These are phyloP conservation scores for Nowickia ferox DNA, from an alignment of 2,888 invertebrate species.

Conservation along the genomic window DNA sequence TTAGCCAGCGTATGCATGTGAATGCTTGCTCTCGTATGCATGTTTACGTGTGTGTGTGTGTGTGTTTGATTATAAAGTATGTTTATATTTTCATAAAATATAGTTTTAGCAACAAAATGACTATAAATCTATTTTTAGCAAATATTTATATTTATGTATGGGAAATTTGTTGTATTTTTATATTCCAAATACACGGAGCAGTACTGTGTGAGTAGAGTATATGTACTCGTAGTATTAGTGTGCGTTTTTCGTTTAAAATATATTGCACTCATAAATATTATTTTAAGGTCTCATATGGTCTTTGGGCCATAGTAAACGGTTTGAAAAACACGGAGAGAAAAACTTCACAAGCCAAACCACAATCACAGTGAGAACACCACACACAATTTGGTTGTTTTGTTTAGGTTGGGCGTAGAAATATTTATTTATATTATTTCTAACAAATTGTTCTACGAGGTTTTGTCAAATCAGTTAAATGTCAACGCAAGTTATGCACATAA, in stretches of 20 bases:
- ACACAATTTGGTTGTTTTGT: conserved; percentile 32
- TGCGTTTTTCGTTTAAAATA: conserved; percentile 18
- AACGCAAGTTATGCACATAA: background rate
- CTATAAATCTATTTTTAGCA: conserved; percentile 65
- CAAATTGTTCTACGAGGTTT: conserved; percentile 50
- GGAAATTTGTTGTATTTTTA: conserved; percentile 43
- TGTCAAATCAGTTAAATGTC: conserved; percentile 1
- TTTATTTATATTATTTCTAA: conserved; percentile 8
- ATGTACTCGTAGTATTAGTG: background rate
- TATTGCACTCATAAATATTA: conserved; percentile 67
- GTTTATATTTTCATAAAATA: conserved; percentile 66
- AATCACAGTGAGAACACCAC: conserved; percentile 55
- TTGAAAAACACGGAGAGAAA: conserved; percentile 4
- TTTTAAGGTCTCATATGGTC: conserved; percentile 68
- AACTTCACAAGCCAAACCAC: conserved; percentile 41
- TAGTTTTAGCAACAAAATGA: conserved; percentile 66
- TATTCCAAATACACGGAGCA: conserved; percentile 29
- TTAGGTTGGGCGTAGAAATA: conserved; percentile 7
- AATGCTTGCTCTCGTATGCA: background rate
- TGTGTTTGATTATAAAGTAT: conserved; percentile 49
- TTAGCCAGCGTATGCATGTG: background rate
- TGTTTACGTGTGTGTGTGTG: conserved; percentile 8
- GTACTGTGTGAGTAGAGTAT: background rate
- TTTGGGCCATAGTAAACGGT: conserved; percentile 62
- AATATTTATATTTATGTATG: conserved; percentile 49